Percentiles rank a stretch among this genome's conserved stretches.
phyloP scores from a whole-genome alignment of 2,113 vertebrate genomes.

The Microcebus jonahi region DNA sequence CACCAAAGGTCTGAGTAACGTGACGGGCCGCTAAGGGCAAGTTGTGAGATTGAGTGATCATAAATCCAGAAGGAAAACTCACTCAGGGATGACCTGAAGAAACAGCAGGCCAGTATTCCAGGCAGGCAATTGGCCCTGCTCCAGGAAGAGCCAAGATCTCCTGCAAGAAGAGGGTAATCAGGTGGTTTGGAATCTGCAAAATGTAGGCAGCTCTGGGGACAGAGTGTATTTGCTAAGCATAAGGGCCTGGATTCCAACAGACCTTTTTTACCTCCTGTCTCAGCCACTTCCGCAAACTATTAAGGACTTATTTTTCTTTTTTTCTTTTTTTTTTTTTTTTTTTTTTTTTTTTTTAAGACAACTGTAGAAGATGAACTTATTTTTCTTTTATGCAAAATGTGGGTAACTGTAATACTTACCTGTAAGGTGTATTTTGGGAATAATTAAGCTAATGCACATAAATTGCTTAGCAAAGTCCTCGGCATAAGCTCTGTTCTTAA shows the following conservation, averaged over 20 bases:
- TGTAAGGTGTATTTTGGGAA: not conserved
- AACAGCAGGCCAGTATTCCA: not conserved
- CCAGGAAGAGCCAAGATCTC: not conserved
- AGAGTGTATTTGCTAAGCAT: not conserved
- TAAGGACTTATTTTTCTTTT: not conserved
- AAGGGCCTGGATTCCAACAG: not conserved
- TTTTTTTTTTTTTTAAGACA: slow-evolving; percentile 27
- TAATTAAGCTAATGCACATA: not conserved
- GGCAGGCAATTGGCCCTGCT: not conserved
- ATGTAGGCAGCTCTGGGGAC: not conserved
- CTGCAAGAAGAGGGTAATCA: not conserved
- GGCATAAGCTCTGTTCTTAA: not conserved
- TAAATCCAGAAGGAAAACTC: not conserved
- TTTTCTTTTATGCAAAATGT: not conserved
- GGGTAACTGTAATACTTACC: not conserved
- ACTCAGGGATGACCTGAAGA: not conserved
- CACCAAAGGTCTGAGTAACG: not conserved
- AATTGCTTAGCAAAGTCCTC: not conserved
- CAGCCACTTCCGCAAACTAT: not conserved
- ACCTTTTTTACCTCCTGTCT: not conserved
- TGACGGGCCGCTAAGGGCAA: not conserved
- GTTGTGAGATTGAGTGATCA: not conserved
- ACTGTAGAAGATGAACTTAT: no score
- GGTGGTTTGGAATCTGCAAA: not conserved
- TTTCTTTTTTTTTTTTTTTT: slow-evolving; percentile 36